phyloP scores from a whole-genome alignment of 2,888 invertebrate genomes.

The Smittia aterrima region DNA sequence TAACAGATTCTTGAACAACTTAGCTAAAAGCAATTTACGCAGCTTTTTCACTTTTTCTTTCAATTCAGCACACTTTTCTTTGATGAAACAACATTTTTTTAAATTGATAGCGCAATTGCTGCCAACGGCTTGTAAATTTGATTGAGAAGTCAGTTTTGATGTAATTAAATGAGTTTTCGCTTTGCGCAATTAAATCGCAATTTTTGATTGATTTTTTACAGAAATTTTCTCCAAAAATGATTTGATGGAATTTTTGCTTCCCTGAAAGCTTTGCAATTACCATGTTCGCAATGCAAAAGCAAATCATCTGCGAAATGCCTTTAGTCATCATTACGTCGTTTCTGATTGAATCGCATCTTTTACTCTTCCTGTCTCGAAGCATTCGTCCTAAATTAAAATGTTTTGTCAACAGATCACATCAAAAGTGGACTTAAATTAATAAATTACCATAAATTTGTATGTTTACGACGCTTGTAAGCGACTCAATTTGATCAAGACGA shows the following conservation, averaged over 20 bases:
- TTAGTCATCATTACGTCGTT: not conserved
- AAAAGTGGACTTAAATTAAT: constrained; percentile 40
- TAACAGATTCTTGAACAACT: not conserved
- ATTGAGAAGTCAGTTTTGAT: constrained; percentile 16
- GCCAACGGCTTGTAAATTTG: not conserved
- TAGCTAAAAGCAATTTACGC: constrained; percentile 35
- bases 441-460: constrained; percentile 39
- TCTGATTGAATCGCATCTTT: constrained; percentile 25
- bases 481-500: constrained; percentile 32
- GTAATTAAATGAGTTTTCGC: constrained; percentile 36
- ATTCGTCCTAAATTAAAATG: constrained; percentile 36
- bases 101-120: constrained; percentile 6
- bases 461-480: constrained; percentile 25
- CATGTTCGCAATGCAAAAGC: not conserved
- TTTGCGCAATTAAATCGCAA: constrained; percentile 33
- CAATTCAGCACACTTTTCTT: constrained; percentile 36
- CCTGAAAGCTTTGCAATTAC: not conserved
- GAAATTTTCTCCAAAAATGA: not conserved
- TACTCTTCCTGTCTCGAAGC: not conserved
- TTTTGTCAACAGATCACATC: constrained; percentile 38
- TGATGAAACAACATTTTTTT: constrained; percentile 33
- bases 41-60: constrained; percentile 38
- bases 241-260: not conserved
- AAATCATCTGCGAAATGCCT: not conserved
- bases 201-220: constrained; percentile 15